Conservation (phyloP, 30 jellyfish, hydroid and myxozoan species). For the Aurelia coerulea region DNA sequence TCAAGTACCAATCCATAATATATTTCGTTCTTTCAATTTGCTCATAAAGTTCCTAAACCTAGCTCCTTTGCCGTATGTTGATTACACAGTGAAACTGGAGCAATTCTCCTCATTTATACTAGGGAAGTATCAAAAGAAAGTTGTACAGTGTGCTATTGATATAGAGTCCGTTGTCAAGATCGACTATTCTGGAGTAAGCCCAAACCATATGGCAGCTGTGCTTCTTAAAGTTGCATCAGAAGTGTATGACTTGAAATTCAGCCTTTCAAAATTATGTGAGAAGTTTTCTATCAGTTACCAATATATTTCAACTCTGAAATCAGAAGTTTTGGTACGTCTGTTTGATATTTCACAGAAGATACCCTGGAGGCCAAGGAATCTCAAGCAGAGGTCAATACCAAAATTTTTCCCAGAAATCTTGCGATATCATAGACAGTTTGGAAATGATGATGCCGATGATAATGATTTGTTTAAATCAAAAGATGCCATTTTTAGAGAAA, state of each 20-base stretch:
- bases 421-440: slow-evolving; percentile 22
- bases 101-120: neutral
- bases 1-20: slow-evolving; percentile 6
- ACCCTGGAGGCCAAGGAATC: slow-evolving; percentile 63
- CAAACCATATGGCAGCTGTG: slow-evolving; percentile 23
- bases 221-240: slow-evolving; percentile 34
- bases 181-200: slow-evolving; percentile 7
- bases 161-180: slow-evolving; percentile 36
- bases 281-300: neutral
- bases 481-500: slow-evolving; percentile 17
- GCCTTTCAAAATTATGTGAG: slow-evolving; percentile 10
- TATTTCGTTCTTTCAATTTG: neutral
- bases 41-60: slow-evolving; percentile 7
- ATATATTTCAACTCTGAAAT: neutral
- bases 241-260: neutral
- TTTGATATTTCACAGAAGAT: slow-evolving; percentile 25
- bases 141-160: slow-evolving; percentile 24
- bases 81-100: neutral
- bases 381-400: slow-evolving; percentile 7
- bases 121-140: neutral
- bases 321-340: slow-evolving; percentile 2
- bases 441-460: slow-evolving; percentile 1
- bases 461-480: neutral
- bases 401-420: slow-evolving; percentile 51
- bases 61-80: slow-evolving; percentile 26